Conservation (phyloP, 2,797 vertebrate genomes). For the Melanotaenia pygmaea region DNA sequence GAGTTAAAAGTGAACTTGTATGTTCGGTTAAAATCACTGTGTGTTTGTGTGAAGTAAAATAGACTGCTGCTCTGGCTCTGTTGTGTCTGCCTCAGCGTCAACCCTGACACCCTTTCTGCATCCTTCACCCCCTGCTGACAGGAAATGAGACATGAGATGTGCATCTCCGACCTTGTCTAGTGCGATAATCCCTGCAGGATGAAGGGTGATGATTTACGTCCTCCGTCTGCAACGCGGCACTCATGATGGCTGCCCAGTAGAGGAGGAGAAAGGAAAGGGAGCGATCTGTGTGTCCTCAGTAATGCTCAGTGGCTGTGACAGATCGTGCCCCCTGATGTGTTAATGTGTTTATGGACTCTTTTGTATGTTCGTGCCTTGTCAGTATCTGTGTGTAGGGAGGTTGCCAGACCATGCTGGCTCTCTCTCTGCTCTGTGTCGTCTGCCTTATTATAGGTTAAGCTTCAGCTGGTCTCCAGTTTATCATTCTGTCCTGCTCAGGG, state of each 20-base stretch:
- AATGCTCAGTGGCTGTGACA: not conserved
- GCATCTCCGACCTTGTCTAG: constrained; percentile 63
- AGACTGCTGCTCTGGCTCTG: constrained; percentile 36
- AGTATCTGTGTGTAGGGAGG: not conserved
- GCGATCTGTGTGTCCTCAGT: constrained; percentile 33
- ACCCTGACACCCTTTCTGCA: constrained; percentile 55
- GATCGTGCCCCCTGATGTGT: not conserved
- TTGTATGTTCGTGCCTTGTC: constrained; percentile 10
- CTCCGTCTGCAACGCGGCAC: constrained; percentile 2
- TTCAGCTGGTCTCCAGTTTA: constrained; percentile 44
- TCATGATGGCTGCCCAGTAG: not conserved
- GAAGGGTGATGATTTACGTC: constrained; percentile 26
- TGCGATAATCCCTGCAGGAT: constrained; percentile 53
- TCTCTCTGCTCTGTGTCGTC: constrained; percentile 23
- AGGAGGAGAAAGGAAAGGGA: not conserved
- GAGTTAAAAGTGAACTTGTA: not conserved
- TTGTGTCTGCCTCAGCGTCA: constrained; percentile 66
- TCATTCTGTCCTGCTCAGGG: constrained; percentile 39
- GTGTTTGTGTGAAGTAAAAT: not conserved
- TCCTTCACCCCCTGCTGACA: constrained; percentile 57
- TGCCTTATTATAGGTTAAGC: constrained; percentile 53
- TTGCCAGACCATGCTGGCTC: constrained; percentile 20
- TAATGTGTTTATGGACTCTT: constrained; percentile 37
- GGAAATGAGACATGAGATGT: constrained; percentile 62
- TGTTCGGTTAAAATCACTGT: not conserved